Percentiles rank a stretch among this genome's conserved stretches.
Conservation (phyloP, 2,113 vertebrate genomes). For the Xiphophorus maculatus region DNA sequence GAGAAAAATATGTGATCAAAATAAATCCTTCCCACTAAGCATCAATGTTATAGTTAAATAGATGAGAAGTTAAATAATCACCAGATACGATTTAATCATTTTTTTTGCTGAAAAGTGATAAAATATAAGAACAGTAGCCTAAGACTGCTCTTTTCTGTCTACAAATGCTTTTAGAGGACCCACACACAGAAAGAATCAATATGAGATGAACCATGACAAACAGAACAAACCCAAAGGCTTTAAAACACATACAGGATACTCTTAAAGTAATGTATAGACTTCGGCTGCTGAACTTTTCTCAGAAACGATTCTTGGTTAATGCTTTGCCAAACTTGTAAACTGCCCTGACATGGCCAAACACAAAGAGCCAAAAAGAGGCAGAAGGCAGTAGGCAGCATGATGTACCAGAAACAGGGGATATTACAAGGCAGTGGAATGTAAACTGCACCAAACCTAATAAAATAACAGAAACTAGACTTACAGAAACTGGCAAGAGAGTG, state of each 20-base stretch:
- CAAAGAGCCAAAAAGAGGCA: conserved; percentile 26
- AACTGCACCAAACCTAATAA: conserved; percentile 26
- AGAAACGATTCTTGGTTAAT: conserved; percentile 34
- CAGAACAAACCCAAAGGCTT: conserved; percentile 11
- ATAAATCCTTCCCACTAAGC: conserved; percentile 25
- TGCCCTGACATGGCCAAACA: conserved; percentile 24
- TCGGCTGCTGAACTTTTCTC: conserved; percentile 33
- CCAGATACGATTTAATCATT: conserved; percentile 4
- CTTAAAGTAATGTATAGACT: conserved; percentile 44
- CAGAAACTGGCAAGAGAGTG: background rate
- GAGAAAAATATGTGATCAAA: conserved; percentile 19
- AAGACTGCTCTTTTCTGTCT: background rate
- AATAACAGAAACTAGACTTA: conserved; percentile 18
- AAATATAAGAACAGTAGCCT: background rate
- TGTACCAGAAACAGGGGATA: conserved; percentile 18
- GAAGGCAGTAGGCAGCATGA: conserved; percentile 22
- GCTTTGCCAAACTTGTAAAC: conserved; percentile 49
- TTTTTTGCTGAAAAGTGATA: conserved; percentile 11
- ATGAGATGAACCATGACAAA: conserved; percentile 28
- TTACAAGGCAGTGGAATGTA: conserved; percentile 10
- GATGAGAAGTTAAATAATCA: conserved; percentile 26
- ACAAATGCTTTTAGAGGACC: conserved; percentile 5
- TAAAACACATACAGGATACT: conserved; percentile 17
- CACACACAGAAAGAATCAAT: conserved; percentile 20
- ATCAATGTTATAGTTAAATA: conserved; percentile 22